Conservation (phyloP, 2,888 invertebrate species). For the Athrips mouffetella region DNA sequence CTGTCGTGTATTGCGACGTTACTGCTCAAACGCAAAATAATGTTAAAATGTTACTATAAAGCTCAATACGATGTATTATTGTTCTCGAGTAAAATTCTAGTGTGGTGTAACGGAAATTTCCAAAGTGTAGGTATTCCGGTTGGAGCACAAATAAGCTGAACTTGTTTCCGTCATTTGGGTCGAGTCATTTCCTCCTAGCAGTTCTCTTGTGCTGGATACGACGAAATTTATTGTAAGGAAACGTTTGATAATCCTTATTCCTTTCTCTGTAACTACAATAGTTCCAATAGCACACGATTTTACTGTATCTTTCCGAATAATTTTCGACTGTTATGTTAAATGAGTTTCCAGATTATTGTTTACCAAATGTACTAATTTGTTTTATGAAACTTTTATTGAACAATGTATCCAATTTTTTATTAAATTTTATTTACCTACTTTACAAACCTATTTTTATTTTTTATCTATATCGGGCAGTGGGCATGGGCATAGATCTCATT, state of each 20-base stretch:
- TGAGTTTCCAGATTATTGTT: too few species aligned
- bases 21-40: too few species aligned
- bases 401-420: too few species aligned
- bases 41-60: not conserved
- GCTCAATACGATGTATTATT: not conserved
- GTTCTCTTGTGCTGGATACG: constrained; percentile 22
- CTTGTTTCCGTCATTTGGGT: constrained; percentile 53
- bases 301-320: too few species aligned
- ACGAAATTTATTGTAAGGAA: constrained; percentile 37
- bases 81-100: constrained; percentile 19
- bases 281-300: constrained; percentile 2
- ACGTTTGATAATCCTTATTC: constrained; percentile 12
- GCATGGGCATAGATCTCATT: too few species aligned
- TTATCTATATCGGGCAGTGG: too few species aligned
- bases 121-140: constrained; percentile 44
- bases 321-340: too few species aligned
- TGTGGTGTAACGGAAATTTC: constrained; percentile 36
- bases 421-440: too few species aligned
- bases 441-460: too few species aligned
- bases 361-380: too few species aligned
- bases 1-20: too few species aligned
- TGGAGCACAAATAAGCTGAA: constrained; percentile 49
- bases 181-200: constrained; percentile 53
- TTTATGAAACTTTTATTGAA: too few species aligned
- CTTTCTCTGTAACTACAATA: constrained; percentile 21